These are phyloP conservation scores for Julus scandinavius DNA, from an alignment of 2,888 invertebrate genomes.

Conservation along the genomic window DNA sequence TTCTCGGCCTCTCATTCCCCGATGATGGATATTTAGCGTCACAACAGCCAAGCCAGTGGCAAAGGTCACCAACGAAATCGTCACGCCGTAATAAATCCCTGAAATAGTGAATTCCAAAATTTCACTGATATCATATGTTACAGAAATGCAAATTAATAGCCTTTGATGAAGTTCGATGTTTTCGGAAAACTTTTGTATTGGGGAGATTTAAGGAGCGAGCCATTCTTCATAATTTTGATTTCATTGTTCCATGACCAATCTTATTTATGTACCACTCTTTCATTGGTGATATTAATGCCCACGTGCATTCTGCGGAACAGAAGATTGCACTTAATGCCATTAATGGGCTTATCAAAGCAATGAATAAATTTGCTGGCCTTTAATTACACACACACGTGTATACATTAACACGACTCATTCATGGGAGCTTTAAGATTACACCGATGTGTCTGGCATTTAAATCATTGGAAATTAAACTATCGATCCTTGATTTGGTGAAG, in stretches of 20 bases:
- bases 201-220: no score
- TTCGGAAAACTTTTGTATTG: no score
- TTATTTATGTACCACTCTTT: not conserved
- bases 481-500: not conserved
- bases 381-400: no score
- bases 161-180: no score
- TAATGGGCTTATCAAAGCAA: not conserved
- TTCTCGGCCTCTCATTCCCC: conserved; percentile 67
- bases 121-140: no score
- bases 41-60: conserved; percentile 67
- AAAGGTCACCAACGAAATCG: conserved; percentile 67
- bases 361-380: not conserved
- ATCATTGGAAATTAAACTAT: not conserved
- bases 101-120: conserved; percentile 56
- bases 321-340: not conserved
- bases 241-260: no score
- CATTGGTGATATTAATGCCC: not conserved
- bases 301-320: not conserved
- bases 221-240: no score
- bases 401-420: not conserved
- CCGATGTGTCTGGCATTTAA: not conserved
- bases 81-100: conserved; percentile 72
- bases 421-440: not conserved
- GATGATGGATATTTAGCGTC: conserved; percentile 68
- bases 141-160: no score